Evolutionary conservation across 2,888 invertebrate genomes (phyloP).

Genomic region (Drosophila tripunctata): DNA sequence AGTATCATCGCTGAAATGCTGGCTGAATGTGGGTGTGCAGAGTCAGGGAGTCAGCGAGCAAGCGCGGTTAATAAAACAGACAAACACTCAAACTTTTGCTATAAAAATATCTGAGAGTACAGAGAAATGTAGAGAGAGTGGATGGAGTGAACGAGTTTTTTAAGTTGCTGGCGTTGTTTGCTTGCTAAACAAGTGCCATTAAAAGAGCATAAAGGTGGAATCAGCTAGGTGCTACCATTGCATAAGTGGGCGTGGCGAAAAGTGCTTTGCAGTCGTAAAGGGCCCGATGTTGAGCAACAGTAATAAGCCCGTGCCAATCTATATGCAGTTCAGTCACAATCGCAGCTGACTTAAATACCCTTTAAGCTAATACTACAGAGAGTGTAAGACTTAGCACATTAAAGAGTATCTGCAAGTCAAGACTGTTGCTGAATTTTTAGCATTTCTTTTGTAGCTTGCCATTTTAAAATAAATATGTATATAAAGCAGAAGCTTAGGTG

Average conservation of each 20-base stretch:
- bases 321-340: constrained; percentile 27
- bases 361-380: background rate
- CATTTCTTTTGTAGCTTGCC: constrained; percentile 12
- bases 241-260: constrained; percentile 31
- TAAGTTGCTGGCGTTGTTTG: constrained; percentile 71
- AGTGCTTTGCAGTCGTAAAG: constrained; percentile 55
- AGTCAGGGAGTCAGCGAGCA: constrained; percentile 40
- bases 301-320: constrained; percentile 39
- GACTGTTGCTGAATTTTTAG: background rate
- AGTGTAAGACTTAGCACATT: background rate
- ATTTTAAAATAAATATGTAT: constrained; percentile 46
- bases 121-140: background rate
- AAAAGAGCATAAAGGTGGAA: constrained; percentile 78
- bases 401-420: constrained; percentile 7
- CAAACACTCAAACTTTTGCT: constrained; percentile 81
- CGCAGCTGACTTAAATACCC: constrained; percentile 12
- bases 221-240: constrained; percentile 23
- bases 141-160: constrained; percentile 46
- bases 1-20: constrained; percentile 36
- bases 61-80: constrained; percentile 81
- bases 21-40: background rate
- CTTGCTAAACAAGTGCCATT: constrained; percentile 79
- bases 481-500: constrained; percentile 73
- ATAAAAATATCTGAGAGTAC: constrained; percentile 73
- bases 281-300: constrained; percentile 34